A percentile compares a stretch with the other conserved stretches of the same genome.
Conservation (phyloP, 1,140 invertebrate genomes). For the Probaryconus sp. region DNA sequence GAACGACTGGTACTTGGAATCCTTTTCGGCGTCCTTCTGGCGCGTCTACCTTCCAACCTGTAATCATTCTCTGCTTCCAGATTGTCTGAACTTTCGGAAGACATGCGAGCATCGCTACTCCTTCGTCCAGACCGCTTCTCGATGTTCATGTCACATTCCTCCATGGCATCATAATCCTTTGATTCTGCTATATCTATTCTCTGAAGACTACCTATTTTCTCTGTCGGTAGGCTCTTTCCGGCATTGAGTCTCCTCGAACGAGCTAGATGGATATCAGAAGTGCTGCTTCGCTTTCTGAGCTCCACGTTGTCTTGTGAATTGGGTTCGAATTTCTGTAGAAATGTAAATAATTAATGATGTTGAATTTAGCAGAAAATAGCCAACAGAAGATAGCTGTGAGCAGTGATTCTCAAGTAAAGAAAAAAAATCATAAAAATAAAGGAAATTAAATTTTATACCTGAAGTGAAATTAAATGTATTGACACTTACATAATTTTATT, state of each 20-base stretch:
- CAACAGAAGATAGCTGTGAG: no score
- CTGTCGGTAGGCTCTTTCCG: constrained; percentile 59
- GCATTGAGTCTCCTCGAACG: constrained; percentile 54
- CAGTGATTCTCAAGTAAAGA: no score
- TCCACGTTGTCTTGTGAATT: constrained; percentile 51
- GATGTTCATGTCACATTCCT: constrained; percentile 24
- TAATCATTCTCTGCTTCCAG: constrained; percentile 67
- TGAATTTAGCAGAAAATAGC: no score
- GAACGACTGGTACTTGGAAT: constrained; percentile 67
- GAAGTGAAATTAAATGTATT: no score
- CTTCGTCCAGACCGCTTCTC: constrained; percentile 26
- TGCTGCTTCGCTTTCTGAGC: constrained; percentile 68
- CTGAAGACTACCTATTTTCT: constrained; percentile 71
- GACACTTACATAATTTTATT: no score
- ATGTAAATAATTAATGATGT: no score
- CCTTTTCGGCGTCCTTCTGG: constrained; percentile 61
- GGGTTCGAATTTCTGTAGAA: no score
- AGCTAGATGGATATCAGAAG: constrained; percentile 71
- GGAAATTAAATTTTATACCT: no score
- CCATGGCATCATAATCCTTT: constrained; percentile 5
- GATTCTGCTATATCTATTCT: constrained; percentile 46
- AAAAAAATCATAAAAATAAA: no score
- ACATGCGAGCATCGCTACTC: constrained; percentile 59
- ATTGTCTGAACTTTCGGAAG: constrained; percentile 74
- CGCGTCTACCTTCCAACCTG: constrained; percentile 52